Evolutionary conservation across 2,797 vertebrate species (phyloP), one percentile per base, ranked within the genome.

Genomic region (Ataeniobius toweri): DNA sequence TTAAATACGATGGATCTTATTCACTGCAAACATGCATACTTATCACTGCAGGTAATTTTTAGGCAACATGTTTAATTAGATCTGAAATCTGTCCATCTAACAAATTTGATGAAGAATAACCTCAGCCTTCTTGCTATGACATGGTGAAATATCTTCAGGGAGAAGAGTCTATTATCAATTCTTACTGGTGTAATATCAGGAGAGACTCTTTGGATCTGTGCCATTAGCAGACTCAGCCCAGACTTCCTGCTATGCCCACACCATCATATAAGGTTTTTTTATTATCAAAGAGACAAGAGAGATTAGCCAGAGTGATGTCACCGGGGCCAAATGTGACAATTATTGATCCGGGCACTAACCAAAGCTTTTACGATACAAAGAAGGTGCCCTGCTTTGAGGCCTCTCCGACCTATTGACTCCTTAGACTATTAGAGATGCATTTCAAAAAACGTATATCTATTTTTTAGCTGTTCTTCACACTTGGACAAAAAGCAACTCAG

Each of bases 401-500:
- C 53, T 53, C 5, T 65, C 53, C 44, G 51, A 68, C n/a, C 51
- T 74, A 83, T 80, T 84, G 81, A 88, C 71, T 3, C 4, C 22
- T 67, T 2, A 75, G 46, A 46, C 7, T 41, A 44, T 76, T 65
- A 76, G 20, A 73, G 70, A 13, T 48, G 48, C 63, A 74, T 80
- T 75, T 79, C 36, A 79, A 76, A 79, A 74, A 51, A 80, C 5
- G 18, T 9, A 76, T 6, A 73, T 74, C 61, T 74, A 53, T 77
- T 82, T 78, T 77, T 65, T 56, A 13, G 31, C 61, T 81, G 70
- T 58, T 71, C 80, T 75, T 80, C 71, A 63, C 6, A 70, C 22
- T 1, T 5, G 58, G 73, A 88, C 82, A 89, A 85, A 85, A 79
- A 73, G 13, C 28, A 59, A 68, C 24, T 76, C 63, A 81, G 80